Evolutionary conservation across 2,113 vertebrate genomes (phyloP), one percentile per base, ranked within the genome.

Genomic region (Silurus asotus): DNA sequence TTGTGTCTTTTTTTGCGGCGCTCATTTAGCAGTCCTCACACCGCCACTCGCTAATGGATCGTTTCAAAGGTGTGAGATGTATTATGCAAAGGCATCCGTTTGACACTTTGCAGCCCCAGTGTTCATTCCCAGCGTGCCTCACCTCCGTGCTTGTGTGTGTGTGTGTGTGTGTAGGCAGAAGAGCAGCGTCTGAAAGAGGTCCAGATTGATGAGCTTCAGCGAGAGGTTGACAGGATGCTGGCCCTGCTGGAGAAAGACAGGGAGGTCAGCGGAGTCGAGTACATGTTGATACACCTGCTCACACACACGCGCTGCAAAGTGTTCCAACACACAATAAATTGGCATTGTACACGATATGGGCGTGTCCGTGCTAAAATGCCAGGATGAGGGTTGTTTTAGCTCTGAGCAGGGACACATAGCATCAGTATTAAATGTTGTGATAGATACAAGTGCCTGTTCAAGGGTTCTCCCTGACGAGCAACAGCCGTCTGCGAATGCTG

Each of bases 21-120:
- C 89, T 91, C 91, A 91, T 92, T 92, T 92, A 90, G 88, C 86
- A 4, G 56, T 88, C 91, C 86, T 89, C 86, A 89, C 78, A 86
- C 89, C 88, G 81, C 89, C 91, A 93, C 90, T 90, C 92, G 93
- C 94, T 95, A 95, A 95, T 95, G 94, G 93, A 93, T 93, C 91
- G 92, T 94, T 93, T 93, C 86, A 80, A 83, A 95, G 92, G 94
- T 94, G 94, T 93, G 92, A 94, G 92, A 92, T 94, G 92, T 91
- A 93, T 94, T 93, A 94, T 94, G 93, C 94, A 94, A 94, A 95
- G 92, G 89, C 88, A 77, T 93, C 92, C 90, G 90, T 92, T 85
- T 92, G 92, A 94, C 93, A 94, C 93, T 90, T 93, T 92, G 25
- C 91, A 92, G 90, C 93, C 91, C 92, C 88, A 89, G 85, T 90